Evolutionary conservation across 2,888 invertebrate species (phyloP), one percentile per base, ranked within the genome.

Genomic region (Drosophila borborema): DNA sequence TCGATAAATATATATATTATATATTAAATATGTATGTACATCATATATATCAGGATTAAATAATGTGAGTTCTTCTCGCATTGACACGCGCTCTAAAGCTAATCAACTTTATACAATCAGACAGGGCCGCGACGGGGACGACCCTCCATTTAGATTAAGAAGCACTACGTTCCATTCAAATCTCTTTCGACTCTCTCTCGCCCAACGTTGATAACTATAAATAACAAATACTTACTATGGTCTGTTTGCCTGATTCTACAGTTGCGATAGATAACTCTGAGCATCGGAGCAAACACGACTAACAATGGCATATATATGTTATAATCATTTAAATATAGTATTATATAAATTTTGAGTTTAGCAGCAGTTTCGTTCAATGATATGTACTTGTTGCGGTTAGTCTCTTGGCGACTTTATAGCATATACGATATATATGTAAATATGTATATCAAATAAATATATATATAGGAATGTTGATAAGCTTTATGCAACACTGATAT

Each of bases 351-450:
- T 80, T 77, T 62, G 67, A 86, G 84, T 72, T 78, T 74, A 63
- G 84, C 84, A 83, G 84, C 89, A 86, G 81, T 86, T 75, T 77
- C 80, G 77, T 81, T 91, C 74, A 81, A 82, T 93, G 92, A 92
- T 92, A 92, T 92, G 92, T 92, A 90, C 85, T 87, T 90, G 92
- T 92, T 92, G 92, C 92, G 82, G 91, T 76, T 89, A 92, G 92
- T 92, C 91, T 91, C 89, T 72, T 64, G 28, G 31, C 18, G 76
- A 83, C 90, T 49, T 51, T 67, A 73, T 82, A 78, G 74, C 68
- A 59, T 59, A 73, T 55, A 74, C 48, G 67, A 74, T 69, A 64
- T 74, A 63, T 59, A 34, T 59, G 59, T 59, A 46, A 61, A 48
- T 34, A 68, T 79, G 48, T 67, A 65, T 16, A 72, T 61, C 61